These are phyloP conservation scores for Melipona beecheii DNA, from an alignment of 2,888 invertebrate genomes.

Conservation along the genomic window DNA sequence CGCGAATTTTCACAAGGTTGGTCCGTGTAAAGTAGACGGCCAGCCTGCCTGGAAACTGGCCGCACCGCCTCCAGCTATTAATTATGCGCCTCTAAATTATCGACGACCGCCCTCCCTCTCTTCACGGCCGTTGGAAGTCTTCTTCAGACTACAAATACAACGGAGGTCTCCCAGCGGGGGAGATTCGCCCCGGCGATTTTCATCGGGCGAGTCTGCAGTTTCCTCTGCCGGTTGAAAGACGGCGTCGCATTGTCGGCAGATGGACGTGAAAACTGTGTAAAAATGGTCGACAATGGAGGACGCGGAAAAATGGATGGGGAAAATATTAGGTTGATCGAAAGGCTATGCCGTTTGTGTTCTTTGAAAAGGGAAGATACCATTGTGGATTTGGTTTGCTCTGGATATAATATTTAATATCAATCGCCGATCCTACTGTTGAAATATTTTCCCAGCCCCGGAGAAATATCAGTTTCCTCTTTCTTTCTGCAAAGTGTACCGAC, in stretches of 20 bases:
- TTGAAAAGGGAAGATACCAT: background rate
- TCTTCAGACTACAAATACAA: background rate
- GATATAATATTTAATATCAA: too few species aligned
- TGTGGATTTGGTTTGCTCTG: too few species aligned
- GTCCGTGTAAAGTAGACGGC: background rate
- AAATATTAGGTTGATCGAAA: slow-evolving; percentile 6
- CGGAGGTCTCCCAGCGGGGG: background rate
- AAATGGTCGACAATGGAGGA: background rate
- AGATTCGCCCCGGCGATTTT: background rate
- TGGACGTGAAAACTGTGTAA: background rate
- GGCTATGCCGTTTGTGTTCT: slow-evolving; percentile 38
- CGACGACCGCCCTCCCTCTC: background rate
- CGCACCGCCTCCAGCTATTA: background rate
- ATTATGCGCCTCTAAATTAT: slow-evolving; percentile 13
- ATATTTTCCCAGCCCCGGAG: too few species aligned
- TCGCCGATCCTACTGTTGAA: too few species aligned
- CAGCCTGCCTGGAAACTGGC: background rate
- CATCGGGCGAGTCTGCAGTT: background rate
- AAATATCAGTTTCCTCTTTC: too few species aligned
- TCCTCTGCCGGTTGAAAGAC: background rate
- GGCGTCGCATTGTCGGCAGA: background rate
- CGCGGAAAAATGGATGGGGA: too few species aligned
- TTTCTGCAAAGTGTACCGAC: too few species aligned
- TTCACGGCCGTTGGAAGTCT: background rate
- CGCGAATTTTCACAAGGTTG: background rate